Percentiles rank a stretch among this genome's conserved stretches.
Conservation (phyloP, 2,113 vertebrate species). For the Xenus cinereus region DNA sequence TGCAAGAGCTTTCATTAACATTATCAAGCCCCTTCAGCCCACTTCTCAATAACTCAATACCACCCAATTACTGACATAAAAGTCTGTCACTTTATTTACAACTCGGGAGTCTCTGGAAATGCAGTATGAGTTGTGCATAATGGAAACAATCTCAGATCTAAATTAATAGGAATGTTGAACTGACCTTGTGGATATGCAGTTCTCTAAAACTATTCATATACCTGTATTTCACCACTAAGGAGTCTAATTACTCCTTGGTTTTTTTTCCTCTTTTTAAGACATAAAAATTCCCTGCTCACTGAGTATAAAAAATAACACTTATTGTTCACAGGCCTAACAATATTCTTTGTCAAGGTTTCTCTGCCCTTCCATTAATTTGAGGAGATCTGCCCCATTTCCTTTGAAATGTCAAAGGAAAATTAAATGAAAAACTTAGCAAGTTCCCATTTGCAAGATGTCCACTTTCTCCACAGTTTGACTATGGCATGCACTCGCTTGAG, state of each 20-base stretch:
- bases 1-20: slow-evolving; percentile 30
- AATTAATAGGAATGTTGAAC: slow-evolving; percentile 28
- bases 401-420: slow-evolving; percentile 50
- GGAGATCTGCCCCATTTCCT: slow-evolving; percentile 10
- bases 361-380: slow-evolving; percentile 22
- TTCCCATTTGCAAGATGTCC: not conserved
- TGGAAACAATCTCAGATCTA: slow-evolving; percentile 1
- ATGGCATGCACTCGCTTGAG: not conserved
- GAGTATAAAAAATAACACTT: slow-evolving; percentile 11
- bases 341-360: slow-evolving; percentile 12
- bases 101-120: not conserved
- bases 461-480: not conserved
- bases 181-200: slow-evolving; percentile 19
- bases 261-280: not conserved
- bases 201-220: not conserved
- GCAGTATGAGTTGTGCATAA: slow-evolving; percentile 9
- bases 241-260: not conserved
- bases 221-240: not conserved
- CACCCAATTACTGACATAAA: slow-evolving; percentile 52
- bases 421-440: not conserved
- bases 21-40: slow-evolving; percentile 12
- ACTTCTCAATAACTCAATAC: slow-evolving; percentile 45
- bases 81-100: slow-evolving; percentile 59
- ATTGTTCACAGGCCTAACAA: not conserved
- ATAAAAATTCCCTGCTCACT: not conserved